A percentile compares a stretch with the other conserved stretches of the same genome.
phyloP scores from a whole-genome alignment of 2,113 vertebrate genomes.

The Tachysurus fulvidraco region DNA sequence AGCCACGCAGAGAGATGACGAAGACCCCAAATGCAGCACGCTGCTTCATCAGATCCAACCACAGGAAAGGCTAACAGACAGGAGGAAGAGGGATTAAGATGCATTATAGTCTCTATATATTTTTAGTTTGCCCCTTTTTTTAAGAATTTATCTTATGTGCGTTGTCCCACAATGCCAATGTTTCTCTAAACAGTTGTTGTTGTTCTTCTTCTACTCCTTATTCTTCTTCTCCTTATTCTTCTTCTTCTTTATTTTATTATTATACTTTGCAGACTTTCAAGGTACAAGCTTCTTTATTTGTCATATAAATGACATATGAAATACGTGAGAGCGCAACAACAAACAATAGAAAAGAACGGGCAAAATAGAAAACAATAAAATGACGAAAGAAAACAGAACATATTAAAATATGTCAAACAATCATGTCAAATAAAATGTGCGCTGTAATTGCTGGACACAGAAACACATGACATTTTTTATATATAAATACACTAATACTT shows the following conservation, averaged over 20 bases:
- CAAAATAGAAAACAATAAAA: too few species aligned
- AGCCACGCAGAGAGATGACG: constrained; percentile 62
- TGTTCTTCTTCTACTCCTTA: background rate
- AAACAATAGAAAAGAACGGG: too few species aligned
- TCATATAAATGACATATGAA: too few species aligned
- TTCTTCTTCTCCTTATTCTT: background rate
- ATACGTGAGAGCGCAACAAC: too few species aligned
- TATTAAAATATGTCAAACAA: too few species aligned
- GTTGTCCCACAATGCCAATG: background rate
- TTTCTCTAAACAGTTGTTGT: background rate
- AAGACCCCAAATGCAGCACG: constrained; percentile 62
- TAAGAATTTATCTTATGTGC: background rate
- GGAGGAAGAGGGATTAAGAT: background rate
- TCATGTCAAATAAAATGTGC: background rate
- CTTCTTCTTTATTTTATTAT: background rate
- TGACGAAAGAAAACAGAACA: too few species aligned
- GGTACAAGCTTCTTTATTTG: too few species aligned
- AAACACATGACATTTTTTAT: background rate
- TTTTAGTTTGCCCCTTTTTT: background rate
- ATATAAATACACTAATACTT: background rate
- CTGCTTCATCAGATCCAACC: constrained; percentile 45
- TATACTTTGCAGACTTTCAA: background rate
- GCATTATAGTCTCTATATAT: constrained; percentile 13
- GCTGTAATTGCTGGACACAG: background rate
- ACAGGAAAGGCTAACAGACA: background rate